phyloP scores from a whole-genome alignment of 37 sponge, comb jelly and placozoan species.

The Halichondria panicea region DNA sequence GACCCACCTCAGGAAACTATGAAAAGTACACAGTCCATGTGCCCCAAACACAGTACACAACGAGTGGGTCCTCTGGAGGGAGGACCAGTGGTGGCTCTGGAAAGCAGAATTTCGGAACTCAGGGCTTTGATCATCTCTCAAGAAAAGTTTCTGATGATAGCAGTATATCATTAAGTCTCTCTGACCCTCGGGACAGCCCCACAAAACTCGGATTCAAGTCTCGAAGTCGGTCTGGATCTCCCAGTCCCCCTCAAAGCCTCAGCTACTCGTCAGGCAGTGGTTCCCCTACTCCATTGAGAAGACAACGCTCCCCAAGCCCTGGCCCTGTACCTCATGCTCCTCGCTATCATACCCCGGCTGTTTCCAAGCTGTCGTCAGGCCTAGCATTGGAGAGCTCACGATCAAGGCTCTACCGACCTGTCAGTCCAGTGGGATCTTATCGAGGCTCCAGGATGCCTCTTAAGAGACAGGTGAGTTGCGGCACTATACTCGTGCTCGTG shows the following conservation, averaged over 20 bases:
- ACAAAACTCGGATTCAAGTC: constrained; percentile 15
- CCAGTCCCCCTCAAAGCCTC: constrained; percentile 14
- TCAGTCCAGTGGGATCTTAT: neutral
- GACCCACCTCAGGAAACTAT: neutral
- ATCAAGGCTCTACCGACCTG: too few relatives aligned
- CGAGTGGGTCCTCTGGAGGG: neutral
- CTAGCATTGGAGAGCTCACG: constrained; percentile 20
- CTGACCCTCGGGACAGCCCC: constrained; percentile 20
- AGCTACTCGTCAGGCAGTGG: constrained; percentile 36
- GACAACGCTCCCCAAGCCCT: neutral
- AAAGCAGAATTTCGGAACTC: neutral
- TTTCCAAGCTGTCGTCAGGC: constrained; percentile 3
- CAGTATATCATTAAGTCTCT: constrained; percentile 28
- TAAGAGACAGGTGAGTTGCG: constrained; percentile 38
- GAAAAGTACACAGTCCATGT: neutral
- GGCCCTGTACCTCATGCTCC: neutral
- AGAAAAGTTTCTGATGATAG: constrained; percentile 31
- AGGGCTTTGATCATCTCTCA: neutral
- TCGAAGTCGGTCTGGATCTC: constrained; percentile 24
- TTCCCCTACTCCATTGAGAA: constrained; percentile 4
- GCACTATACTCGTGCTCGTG: too few relatives aligned
- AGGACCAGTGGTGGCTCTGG: neutral
- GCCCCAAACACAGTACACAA: too few relatives aligned
- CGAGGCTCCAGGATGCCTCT: constrained; percentile 7
- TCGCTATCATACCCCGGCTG: too few relatives aligned